Conservation (phyloP, 1,140 invertebrate species). For the Xylocopa sonorina region DNA sequence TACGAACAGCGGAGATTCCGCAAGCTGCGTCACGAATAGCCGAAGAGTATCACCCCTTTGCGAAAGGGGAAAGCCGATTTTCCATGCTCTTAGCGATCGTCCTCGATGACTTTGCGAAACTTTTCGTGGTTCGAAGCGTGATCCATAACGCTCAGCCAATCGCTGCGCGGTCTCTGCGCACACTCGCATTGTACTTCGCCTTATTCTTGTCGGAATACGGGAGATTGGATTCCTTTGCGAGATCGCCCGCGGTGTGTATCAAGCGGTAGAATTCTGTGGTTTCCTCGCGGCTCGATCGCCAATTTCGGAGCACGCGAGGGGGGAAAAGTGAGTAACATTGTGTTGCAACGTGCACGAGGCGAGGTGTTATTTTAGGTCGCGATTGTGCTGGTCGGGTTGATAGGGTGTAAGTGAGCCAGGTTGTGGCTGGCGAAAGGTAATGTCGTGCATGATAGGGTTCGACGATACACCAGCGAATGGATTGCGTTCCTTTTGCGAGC, state of each 20-base stretch:
- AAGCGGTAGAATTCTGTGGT: not conserved
- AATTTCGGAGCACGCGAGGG: not conserved
- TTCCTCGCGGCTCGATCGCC: not conserved
- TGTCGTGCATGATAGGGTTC: not conserved
- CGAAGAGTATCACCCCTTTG: too few relatives aligned
- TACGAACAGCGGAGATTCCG: constrained; percentile 5
- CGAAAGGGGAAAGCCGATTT: too few relatives aligned
- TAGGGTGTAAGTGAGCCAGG: not conserved
- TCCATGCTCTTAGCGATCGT: too few relatives aligned
- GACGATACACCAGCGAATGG: not conserved
- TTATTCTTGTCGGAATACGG: not conserved
- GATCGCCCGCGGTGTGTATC: not conserved
- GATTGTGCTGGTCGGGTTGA: not conserved
- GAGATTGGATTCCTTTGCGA: constrained; percentile 19
- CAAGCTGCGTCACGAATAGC: not conserved
- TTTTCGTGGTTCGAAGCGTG: too few relatives aligned
- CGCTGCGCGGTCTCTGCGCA: not conserved
- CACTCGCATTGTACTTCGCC: too few relatives aligned
- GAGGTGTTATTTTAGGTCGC: not conserved
- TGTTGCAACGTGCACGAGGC: constrained; percentile 4
- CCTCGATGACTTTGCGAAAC: too few relatives aligned
- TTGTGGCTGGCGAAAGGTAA: not conserved
- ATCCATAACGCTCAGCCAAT: too few relatives aligned
- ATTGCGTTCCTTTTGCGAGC: too few relatives aligned
- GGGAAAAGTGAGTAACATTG: not conserved